Percentiles rank a stretch among this genome's conserved stretches.
These are phyloP conservation scores for Beroe ovata DNA, from an alignment of 37 sponge, comb jelly and placozoan genomes.

Conservation along the genomic window DNA sequence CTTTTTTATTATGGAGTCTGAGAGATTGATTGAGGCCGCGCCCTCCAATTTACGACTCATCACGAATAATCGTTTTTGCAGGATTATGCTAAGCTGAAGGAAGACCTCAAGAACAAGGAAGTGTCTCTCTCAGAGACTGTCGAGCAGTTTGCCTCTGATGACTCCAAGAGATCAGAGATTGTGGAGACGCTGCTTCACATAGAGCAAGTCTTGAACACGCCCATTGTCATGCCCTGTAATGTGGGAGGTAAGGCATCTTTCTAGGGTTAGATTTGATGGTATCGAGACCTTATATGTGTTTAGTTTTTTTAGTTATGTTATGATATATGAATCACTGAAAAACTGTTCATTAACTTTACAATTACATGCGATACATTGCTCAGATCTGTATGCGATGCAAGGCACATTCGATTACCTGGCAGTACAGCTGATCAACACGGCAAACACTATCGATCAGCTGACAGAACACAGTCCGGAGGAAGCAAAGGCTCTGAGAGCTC, in stretches of 20 bases:
- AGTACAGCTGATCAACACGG: background rate
- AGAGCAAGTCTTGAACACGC: conserved; percentile 31
- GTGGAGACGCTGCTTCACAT: background rate
- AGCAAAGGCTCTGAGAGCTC: background rate
- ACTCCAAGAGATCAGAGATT: background rate
- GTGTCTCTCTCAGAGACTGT: background rate
- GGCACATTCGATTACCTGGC: background rate
- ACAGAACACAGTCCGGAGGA: conserved; percentile 14
- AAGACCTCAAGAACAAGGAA: conserved; percentile 11
- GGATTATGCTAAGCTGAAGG: conserved; percentile 26
- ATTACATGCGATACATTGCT: too few relatives aligned
- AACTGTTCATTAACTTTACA: too few relatives aligned
- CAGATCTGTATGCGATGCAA: background rate
- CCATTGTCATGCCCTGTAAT: conserved; percentile 59
- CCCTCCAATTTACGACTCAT: too few relatives aligned
- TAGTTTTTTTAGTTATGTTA: too few relatives aligned
- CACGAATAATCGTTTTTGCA: too few relatives aligned
- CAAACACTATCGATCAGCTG: background rate
- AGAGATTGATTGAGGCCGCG: too few relatives aligned
- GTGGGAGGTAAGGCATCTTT: background rate
- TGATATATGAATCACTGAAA: too few relatives aligned
- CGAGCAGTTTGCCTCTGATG: background rate
- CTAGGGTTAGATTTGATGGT: too few relatives aligned
- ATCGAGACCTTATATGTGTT: too few relatives aligned
- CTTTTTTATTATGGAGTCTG: too few relatives aligned